Conservation (phyloP, 2,888 invertebrate species). For the Villa cingulata region DNA sequence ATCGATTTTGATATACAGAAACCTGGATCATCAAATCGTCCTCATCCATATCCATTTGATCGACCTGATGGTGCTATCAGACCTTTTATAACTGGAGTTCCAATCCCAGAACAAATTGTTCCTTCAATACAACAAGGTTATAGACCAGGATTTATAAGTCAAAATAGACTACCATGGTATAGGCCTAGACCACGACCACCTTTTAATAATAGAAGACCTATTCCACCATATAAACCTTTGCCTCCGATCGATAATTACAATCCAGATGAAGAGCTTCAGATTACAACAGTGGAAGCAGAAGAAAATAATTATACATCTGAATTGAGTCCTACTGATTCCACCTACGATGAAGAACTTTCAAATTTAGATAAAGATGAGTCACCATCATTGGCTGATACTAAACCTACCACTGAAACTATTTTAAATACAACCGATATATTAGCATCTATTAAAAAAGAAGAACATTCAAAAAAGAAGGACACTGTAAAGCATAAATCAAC, state of each 20-base stretch:
- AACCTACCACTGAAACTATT: constrained; percentile 18
- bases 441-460: constrained; percentile 24
- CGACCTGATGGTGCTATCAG: constrained; percentile 46
- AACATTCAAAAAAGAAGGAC: constrained; percentile 28
- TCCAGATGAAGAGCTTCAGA: constrained; percentile 32
- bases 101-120: constrained; percentile 60
- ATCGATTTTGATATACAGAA: constrained; percentile 38
- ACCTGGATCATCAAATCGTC: constrained; percentile 27
- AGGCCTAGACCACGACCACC: constrained; percentile 45
- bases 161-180: constrained; percentile 52
- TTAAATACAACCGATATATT: neutral
- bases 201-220: constrained; percentile 38
- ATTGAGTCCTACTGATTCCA: constrained; percentile 17
- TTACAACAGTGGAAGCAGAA: constrained; percentile 30
- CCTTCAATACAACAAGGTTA: constrained; percentile 41
- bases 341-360: constrained; percentile 10
- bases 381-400: neutral
- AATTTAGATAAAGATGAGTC: constrained; percentile 1
- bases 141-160: constrained; percentile 44
- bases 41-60: constrained; percentile 65
- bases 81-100: constrained; percentile 53
- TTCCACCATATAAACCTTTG: constrained; percentile 50
- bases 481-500: constrained; percentile 26
- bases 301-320: constrained; percentile 21
- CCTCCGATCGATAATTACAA: constrained; percentile 33